Base-by-base conservation (phyloP, 1,140 invertebrate species). In the Sesamia nonagrioides region DNA sequence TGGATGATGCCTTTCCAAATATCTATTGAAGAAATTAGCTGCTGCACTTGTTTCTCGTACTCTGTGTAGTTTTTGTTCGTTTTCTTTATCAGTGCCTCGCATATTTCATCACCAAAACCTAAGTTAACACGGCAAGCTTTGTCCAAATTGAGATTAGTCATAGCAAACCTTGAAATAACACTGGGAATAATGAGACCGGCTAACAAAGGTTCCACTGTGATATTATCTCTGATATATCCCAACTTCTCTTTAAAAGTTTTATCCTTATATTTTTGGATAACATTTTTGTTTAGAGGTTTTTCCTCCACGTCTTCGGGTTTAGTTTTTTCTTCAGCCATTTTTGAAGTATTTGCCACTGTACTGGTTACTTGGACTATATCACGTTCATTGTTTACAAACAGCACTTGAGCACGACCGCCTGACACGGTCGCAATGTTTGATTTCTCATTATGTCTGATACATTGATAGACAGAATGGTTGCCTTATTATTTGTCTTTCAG, bases 91-190 rank as follows among this genome's bases (percentile, higher is more conserved):
- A 96, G 81, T 1, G 94, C 94, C 66, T 95, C 92, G 81, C 96
- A 97, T 45, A 96, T 90, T 58, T 95, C 94, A 9, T 92, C 89
- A 33, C 91, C 89, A 48, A 95, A 95, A 4, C 88, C 85, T n/a
- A 96, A 84, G 84, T 96, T 96, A 1, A 97, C 95, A 61, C 95
- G 90, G 81, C 96, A 97, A 0, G 96, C 95, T 89, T 96, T 96
- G 83, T 96, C 96, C 69, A 96, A 88, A 86, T 96, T 96, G 45
- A 97, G 91, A 91, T 96, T 96, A 50, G 93, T 89, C 83, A 95
- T 95, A 5, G 95, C 95, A 73, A 96, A 91, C 60, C 91, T 92
- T 2, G 95, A 94, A 89, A 96, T 94, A 0, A 96, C 93, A 87
- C 95, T 95, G 2, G 96, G 95, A 78, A 96, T 92, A 3, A 96